phyloP scores from a whole-genome alignment of 1,140 invertebrate genomes.

The Platorchestia sp. region DNA sequence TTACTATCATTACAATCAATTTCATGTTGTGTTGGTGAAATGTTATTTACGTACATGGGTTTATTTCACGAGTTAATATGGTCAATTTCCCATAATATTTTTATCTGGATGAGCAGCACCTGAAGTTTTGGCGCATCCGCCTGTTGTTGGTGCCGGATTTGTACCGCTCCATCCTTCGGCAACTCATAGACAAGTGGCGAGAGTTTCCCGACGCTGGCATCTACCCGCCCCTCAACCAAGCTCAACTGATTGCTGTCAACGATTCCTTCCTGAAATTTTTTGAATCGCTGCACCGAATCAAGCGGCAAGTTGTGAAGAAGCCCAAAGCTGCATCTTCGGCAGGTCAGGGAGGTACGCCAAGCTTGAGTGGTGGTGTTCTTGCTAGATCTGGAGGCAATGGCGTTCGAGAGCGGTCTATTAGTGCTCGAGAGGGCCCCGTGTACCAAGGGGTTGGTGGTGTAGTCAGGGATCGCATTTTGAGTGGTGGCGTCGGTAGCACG shows the following conservation, averaged over 20 bases:
- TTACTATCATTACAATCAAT: no score
- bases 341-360: background rate
- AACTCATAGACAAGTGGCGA: background rate
- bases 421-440: constrained; percentile 40
- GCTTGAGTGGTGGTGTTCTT: background rate
- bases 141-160: constrained; percentile 85
- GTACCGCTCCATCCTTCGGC: constrained; percentile 48
- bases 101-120: constrained; percentile 61
- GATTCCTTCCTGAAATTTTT: constrained; percentile 33
- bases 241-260: background rate
- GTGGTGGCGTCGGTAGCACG: background rate
- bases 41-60: no score
- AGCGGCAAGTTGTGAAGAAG: constrained; percentile 5
- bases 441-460: background rate
- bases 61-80: background rate
- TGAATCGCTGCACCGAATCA: constrained; percentile 36
- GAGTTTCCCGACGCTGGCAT: constrained; percentile 34
- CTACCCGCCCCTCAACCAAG: background rate
- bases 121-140: constrained; percentile 96
- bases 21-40: no score
- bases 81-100: background rate
- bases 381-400: background rate
- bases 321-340: background rate
- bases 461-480: background rate
- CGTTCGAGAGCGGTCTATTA: background rate